Evolutionary conservation across 2,113 vertebrate genomes (phyloP).

Genomic region (Brienomyrus longianalis): DNA sequence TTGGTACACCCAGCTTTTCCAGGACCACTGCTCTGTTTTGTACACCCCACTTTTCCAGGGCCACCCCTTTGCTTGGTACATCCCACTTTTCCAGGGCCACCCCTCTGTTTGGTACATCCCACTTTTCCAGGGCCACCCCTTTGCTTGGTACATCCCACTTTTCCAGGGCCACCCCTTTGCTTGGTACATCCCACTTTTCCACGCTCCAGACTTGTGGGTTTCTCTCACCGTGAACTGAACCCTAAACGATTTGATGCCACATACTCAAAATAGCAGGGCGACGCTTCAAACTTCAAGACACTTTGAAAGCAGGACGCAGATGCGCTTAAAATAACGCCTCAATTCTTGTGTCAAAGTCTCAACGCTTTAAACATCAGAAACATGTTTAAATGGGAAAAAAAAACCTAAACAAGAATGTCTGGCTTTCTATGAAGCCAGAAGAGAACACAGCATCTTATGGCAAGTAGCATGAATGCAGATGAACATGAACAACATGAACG

Average conservation of each 20-base stretch:
- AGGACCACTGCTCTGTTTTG: background rate
- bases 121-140: background rate
- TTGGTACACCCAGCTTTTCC: too few relatives aligned
- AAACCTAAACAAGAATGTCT: background rate
- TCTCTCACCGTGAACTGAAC: background rate
- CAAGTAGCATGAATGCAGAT: background rate
- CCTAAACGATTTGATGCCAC: background rate
- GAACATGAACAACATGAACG: background rate
- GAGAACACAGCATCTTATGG: background rate
- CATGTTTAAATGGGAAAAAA: background rate
- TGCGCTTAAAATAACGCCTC: background rate
- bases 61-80: background rate
- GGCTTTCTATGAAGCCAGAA: background rate
- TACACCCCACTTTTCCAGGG: background rate
- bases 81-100: background rate
- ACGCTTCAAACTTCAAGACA: conserved; percentile 29
- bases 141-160: background rate
- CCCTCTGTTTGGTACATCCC: background rate
- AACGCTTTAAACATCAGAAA: background rate
- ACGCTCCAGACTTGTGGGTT: background rate
- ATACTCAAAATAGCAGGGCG: background rate
- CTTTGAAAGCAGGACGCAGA: background rate
- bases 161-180: background rate
- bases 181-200: background rate
- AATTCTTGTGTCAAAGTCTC: background rate